Evolutionary conservation across 2,113 vertebrate species (phyloP).

Genomic region (Galbula dea): DNA sequence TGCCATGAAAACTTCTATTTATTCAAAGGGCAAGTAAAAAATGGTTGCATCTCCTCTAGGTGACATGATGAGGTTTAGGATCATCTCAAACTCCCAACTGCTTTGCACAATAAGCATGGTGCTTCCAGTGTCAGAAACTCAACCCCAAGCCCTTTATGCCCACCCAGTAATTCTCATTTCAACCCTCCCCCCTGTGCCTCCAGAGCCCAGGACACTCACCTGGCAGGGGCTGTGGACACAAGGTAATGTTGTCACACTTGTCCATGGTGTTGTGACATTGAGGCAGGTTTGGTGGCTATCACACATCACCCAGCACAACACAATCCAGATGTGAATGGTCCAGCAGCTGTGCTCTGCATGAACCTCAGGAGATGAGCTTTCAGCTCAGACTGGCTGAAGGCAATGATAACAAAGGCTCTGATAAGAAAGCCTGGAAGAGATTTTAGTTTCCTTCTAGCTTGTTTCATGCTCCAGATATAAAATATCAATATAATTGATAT

Average conservation of each 20-base stretch:
- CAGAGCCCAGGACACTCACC: not conserved
- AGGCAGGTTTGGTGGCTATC: not conserved
- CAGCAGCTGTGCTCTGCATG: not conserved
- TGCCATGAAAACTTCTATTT: not conserved
- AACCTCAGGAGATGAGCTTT: not conserved
- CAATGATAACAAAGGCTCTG: not conserved
- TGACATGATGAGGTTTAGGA: not conserved
- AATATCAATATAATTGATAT: too few species aligned
- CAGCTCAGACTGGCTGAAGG: not conserved
- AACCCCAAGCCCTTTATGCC: not conserved
- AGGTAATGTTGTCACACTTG: not conserved
- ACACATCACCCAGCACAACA: too few species aligned
- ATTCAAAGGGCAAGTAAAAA: slow-evolving; percentile 24
- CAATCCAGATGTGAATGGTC: rapidly evolving
- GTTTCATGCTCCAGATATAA: not conserved
- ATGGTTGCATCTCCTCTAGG: not conserved
- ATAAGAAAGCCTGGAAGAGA: not conserved
- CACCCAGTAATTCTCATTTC: not conserved
- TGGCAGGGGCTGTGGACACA: not conserved
- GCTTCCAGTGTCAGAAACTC: not conserved
- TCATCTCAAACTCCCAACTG: not conserved
- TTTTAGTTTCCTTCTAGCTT: not conserved
- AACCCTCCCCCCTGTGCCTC: rapidly evolving
- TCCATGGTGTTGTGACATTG: not conserved
- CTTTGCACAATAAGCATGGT: not conserved